phyloP scores from a whole-genome alignment of 2,113 vertebrate species.

The Apteryx owenii region DNA sequence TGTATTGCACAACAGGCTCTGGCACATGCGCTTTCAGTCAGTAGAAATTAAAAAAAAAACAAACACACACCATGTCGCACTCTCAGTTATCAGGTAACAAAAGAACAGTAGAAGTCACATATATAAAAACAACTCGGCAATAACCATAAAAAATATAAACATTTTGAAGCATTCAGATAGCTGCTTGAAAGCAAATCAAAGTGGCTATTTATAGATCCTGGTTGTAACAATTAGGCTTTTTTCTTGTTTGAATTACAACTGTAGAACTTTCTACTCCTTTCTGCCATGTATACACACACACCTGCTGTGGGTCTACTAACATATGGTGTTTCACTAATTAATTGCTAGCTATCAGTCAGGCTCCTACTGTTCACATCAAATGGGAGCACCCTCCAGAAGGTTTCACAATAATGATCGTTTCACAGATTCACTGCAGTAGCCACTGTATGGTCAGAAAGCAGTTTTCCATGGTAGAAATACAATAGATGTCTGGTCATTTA shows the following conservation, averaged over 20 bases:
- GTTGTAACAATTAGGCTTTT: slow-evolving; percentile 11
- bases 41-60: background rate
- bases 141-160: background rate
- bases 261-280: slow-evolving; percentile 18
- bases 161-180: background rate
- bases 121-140: background rate
- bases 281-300: slow-evolving; percentile 18
- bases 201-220: background rate
- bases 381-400: background rate
- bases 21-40: background rate
- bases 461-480: background rate
- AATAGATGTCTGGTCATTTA: background rate
- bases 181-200: background rate
- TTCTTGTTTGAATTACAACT: slow-evolving; percentile 34
- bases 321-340: slow-evolving; percentile 72
- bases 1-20: background rate
- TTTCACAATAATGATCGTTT: slow-evolving; percentile 12
- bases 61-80: too few species aligned
- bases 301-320: slow-evolving; percentile 61
- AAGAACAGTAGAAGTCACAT: background rate
- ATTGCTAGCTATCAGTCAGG: slow-evolving; percentile 53
- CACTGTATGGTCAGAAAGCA: background rate
- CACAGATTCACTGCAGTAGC: background rate
- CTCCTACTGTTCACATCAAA: slow-evolving; percentile 56
- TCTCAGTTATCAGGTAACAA: background rate